Evolutionary conservation across 2,113 vertebrate genomes (phyloP).

Genomic region (Alosa alosa): DNA sequence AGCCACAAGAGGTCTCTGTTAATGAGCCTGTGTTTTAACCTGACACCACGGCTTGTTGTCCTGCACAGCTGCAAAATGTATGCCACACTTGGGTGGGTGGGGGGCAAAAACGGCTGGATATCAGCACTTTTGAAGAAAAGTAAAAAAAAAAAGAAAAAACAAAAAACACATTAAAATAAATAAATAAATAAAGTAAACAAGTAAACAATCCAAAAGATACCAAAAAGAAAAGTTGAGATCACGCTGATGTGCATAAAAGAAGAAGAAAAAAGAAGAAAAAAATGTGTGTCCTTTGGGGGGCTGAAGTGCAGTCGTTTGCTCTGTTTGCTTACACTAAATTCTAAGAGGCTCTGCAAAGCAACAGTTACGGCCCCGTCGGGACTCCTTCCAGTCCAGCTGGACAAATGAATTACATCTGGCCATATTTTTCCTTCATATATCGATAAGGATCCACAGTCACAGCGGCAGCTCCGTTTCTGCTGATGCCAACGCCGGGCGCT

Average conservation of each 20-base stretch:
- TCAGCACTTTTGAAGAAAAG: not conserved
- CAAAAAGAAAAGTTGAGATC: not conserved
- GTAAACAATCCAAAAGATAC: too few relatives aligned
- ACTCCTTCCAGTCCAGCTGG: not conserved
- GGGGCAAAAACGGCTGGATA: not conserved
- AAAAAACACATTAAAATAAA: too few relatives aligned
- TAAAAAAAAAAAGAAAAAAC: not conserved
- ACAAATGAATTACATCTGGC: not conserved
- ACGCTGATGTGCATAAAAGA: not conserved
- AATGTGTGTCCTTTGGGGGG: not conserved
- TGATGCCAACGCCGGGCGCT: not conserved
- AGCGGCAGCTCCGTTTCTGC: not conserved
- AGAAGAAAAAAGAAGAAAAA: too few relatives aligned
- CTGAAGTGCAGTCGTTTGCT: not conserved
- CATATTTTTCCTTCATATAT: not conserved
- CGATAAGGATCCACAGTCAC: not conserved
- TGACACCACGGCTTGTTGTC: not conserved
- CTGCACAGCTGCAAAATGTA: not conserved
- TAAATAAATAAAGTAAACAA: too few relatives aligned
- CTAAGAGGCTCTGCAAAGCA: not conserved
- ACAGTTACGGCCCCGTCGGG: not conserved
- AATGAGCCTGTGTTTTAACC: not conserved
- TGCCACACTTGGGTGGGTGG: not conserved
- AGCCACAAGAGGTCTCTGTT: not conserved
- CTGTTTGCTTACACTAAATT: not conserved